Conservation (phyloP, 2,797 vertebrate genomes). For the Amniataba percoides region DNA sequence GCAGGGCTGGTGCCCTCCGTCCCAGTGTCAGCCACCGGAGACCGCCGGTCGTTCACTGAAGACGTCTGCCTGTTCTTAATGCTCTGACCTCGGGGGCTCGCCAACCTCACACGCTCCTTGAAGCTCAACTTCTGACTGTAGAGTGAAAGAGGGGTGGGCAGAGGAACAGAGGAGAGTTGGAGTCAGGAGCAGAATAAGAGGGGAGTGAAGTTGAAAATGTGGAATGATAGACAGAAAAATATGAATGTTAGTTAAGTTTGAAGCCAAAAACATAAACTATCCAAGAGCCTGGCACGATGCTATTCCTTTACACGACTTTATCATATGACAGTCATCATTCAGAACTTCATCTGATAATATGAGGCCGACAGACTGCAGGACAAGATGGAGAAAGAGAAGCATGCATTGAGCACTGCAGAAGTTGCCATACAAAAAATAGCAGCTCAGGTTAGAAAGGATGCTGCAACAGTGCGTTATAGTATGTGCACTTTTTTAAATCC, state of each 20-base stretch:
- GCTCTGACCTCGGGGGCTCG: constrained; percentile 95
- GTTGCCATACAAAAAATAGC: constrained; percentile 66
- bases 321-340: constrained; percentile 30
- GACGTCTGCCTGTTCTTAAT: constrained; percentile 94
- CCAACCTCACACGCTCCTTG: constrained; percentile 95
- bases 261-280: not conserved
- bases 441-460: constrained; percentile 39
- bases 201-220: constrained; percentile 22
- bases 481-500: not conserved
- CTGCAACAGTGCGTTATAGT: constrained; percentile 8
- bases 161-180: constrained; percentile 1
- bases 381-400: constrained; percentile 54
- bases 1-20: constrained; percentile 91
- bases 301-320: constrained; percentile 3
- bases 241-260: constrained; percentile 5
- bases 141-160: constrained; percentile 34
- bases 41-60: constrained; percentile 90
- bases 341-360: constrained; percentile 1
- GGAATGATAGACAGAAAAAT: constrained; percentile 49
- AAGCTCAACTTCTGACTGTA: constrained; percentile 97
- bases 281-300: constrained; percentile 4
- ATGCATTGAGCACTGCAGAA: constrained; percentile 74
- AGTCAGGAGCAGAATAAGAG: constrained; percentile 14
- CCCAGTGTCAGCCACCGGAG: constrained; percentile 89
- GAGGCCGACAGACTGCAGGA: constrained; percentile 36